A percentile compares a stretch with the other conserved stretches of the same genome.
Evolutionary conservation across 2,113 vertebrate genomes (phyloP).

Genomic region (Mus pahari): DNA sequence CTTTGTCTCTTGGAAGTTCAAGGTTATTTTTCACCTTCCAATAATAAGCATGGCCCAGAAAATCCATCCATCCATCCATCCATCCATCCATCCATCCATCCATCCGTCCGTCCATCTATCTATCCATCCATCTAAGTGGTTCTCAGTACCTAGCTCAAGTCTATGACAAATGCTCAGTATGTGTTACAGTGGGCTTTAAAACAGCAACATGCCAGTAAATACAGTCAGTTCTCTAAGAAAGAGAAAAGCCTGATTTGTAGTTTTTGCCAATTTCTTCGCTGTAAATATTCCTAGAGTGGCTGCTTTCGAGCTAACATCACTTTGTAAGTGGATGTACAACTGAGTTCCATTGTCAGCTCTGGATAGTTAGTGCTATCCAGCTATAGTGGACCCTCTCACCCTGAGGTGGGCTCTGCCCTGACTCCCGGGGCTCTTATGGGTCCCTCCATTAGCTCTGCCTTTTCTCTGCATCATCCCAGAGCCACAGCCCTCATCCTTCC

Average conservation of each 20-base stretch:
- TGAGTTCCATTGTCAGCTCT: neutral
- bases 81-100: neutral
- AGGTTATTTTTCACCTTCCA: constrained; percentile 1
- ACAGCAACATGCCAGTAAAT: neutral
- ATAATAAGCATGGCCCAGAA: constrained; percentile 15
- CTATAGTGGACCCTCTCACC: neutral
- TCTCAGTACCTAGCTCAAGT: constrained; percentile 10
- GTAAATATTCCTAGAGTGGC: neutral
- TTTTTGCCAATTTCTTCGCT: neutral
- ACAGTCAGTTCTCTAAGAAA: neutral
- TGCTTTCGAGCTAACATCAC: constrained; percentile 9
- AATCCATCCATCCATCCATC: neutral
- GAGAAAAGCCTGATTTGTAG: neutral
- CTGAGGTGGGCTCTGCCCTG: neutral
- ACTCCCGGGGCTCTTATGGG: neutral
- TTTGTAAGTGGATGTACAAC: neutral
- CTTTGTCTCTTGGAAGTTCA: neutral
- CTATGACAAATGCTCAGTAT: neutral
- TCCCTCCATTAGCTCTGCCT: neutral
- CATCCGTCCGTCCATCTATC: neutral
- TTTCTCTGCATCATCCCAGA: constrained; percentile 3
- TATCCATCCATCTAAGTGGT: neutral
- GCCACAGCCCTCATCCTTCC: neutral
- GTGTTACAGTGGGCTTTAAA: neutral
- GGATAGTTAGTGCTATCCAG: neutral